Conservation (phyloP, 2,888 invertebrate genomes). For the Polyommatus iphigenia region DNA sequence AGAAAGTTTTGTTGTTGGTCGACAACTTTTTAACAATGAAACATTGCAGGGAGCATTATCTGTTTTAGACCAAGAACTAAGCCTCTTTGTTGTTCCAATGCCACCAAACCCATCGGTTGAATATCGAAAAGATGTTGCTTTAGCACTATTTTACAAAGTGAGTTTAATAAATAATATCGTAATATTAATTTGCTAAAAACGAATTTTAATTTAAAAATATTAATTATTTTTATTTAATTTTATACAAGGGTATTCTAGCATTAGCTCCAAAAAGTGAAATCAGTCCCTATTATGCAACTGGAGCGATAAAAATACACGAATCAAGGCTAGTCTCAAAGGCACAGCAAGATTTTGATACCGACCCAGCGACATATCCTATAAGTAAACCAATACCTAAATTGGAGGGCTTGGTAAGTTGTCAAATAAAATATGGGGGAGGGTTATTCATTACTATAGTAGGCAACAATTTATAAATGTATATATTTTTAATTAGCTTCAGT, state of each 20-base stretch:
- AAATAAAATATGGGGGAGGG: not conserved
- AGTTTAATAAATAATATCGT: not conserved
- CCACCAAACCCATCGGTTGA: conserved; percentile 79
- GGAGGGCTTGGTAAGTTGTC: conserved; percentile 63
- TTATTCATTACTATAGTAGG: not conserved
- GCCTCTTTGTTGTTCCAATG: conserved; percentile 48
- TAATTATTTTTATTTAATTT: not conserved
- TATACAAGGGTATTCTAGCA: conserved; percentile 16
- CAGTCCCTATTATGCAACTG: conserved; percentile 44
- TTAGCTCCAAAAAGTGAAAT: conserved; percentile 18
- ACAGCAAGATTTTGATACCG: conserved; percentile 79
- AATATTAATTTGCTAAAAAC: not conserved
- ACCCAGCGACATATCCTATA: conserved; percentile 81
- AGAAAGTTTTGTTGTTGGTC: conserved; percentile 71
- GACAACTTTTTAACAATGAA: conserved; percentile 56
- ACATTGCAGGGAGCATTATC: conserved; percentile 60
- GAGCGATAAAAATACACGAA: conserved; percentile 56
- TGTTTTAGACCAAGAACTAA: conserved; percentile 51
- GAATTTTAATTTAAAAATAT: not conserved
- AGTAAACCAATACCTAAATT: conserved; percentile 83
- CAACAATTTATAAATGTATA: not conserved
- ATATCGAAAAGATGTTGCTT: conserved; percentile 81
- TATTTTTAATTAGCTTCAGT: conserved; percentile 65
- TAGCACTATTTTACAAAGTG: conserved; percentile 84
- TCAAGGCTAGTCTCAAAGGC: conserved; percentile 78